Percentiles rank a stretch among this genome's conserved stretches.
Evolutionary conservation across 2,797 vertebrate species (phyloP).

Genomic region (Xyrichtys novacula): DNA sequence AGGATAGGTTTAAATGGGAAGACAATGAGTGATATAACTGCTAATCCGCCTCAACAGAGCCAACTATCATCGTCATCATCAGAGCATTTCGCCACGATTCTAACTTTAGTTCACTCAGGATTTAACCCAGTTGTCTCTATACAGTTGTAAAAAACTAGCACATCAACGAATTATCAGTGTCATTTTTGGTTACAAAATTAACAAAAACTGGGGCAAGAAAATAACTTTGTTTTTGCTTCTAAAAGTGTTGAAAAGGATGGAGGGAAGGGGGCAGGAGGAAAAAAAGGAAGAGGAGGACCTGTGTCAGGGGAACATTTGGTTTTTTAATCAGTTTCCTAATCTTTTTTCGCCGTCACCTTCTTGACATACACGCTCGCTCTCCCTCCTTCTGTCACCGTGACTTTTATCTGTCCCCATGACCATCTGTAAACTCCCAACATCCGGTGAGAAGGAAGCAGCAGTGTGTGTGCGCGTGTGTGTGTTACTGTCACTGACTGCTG

Average conservation of each 20-base stretch:
- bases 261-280: constrained; percentile 15
- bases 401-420: constrained; percentile 75
- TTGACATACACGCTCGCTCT: constrained; percentile 39
- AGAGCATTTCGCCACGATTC: no score
- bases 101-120: no score
- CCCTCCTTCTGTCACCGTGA: constrained; percentile 59
- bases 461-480: constrained; percentile 20
- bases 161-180: no score
- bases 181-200: no score
- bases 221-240: constrained; percentile 18
- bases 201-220: no score
- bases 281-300: constrained; percentile 49
- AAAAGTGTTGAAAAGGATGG: constrained; percentile 22
- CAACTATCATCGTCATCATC: no score
- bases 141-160: no score
- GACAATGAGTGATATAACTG: no score
- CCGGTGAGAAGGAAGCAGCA: constrained; percentile 47
- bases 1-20: no score
- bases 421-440: constrained; percentile 74
- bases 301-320: constrained; percentile 54
- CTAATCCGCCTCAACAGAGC: no score
- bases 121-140: no score
- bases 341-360: constrained; percentile 39
- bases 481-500: constrained; percentile 57
- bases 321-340: constrained; percentile 64